Evolutionary conservation across 1,140 invertebrate genomes (phyloP).

Genomic region (Achroia grisella): DNA sequence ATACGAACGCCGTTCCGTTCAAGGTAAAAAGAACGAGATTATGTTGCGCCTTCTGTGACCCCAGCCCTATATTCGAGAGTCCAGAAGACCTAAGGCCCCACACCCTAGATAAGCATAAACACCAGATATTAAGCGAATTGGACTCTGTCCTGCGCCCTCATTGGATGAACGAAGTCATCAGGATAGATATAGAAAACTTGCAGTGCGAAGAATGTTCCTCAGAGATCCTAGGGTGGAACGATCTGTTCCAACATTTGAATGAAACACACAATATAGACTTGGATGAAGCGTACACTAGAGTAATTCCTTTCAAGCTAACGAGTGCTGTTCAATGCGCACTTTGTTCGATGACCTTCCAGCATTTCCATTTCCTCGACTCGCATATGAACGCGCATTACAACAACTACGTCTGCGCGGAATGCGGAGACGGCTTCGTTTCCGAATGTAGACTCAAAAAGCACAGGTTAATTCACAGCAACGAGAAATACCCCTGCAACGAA

Average conservation of each 20-base stretch:
- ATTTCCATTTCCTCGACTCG: conserved; percentile 36
- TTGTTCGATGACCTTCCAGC: conserved; percentile 29
- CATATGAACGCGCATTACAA: conserved; percentile 59
- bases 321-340: conserved; percentile 28
- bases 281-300: conserved; percentile 32
- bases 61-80: conserved; percentile 34
- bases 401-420: conserved; percentile 48
- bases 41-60: conserved; percentile 46
- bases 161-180: conserved; percentile 39
- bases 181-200: conserved; percentile 42
- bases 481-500: conserved; percentile 26
- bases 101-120: conserved; percentile 23
- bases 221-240: conserved; percentile 33
- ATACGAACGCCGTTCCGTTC: conserved; percentile 48
- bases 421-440: conserved; percentile 46
- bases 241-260: conserved; percentile 42
- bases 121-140: conserved; percentile 22
- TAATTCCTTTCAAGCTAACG: conserved; percentile 39
- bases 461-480: conserved; percentile 30
- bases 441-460: conserved; percentile 36
- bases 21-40: conserved; percentile 36
- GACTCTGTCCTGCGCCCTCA: conserved; percentile 35
- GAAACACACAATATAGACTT: conserved; percentile 29
- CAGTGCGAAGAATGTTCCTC: conserved; percentile 32
- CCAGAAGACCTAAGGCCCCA: conserved; percentile 31